Percentiles rank a stretch among this genome's conserved stretches.
Evolutionary conservation across 92 coral and sea anemone genomes (phyloP).

Genomic region (Porites rus): DNA sequence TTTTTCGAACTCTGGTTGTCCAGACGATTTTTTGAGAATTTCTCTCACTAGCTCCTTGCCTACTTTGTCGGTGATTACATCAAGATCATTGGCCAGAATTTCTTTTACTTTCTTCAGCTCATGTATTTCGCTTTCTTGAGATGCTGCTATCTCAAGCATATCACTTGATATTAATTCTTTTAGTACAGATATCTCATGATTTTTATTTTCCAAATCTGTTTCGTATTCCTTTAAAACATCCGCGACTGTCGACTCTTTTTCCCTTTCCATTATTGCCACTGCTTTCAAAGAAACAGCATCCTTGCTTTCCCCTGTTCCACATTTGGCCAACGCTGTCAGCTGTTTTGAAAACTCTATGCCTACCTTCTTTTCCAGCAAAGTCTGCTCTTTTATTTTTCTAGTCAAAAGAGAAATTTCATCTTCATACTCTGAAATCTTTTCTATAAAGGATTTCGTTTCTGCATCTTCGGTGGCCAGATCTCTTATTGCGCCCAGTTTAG

Average conservation of each 20-base stretch:
- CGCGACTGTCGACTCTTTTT: constrained; percentile 41
- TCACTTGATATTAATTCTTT: constrained; percentile 30
- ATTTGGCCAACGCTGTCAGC: constrained; percentile 5
- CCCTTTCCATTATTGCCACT: constrained; percentile 45
- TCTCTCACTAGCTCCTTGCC: constrained; percentile 52
- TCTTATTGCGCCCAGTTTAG: constrained; percentile 51
- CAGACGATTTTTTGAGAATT: constrained; percentile 26
- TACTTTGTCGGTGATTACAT: constrained; percentile 34
- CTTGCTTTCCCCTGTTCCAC: background rate
- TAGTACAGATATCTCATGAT: constrained; percentile 11
- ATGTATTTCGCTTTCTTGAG: constrained; percentile 50
- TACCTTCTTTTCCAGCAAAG: constrained; percentile 42
- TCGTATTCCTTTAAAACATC: constrained; percentile 58
- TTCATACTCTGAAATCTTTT: constrained; percentile 70
- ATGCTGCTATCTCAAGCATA: constrained; percentile 42
- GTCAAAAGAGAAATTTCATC: constrained; percentile 52
- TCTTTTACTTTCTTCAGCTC: constrained; percentile 13
- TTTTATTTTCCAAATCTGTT: constrained; percentile 13
- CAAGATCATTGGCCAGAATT: constrained; percentile 30
- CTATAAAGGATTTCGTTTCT: constrained; percentile 47
- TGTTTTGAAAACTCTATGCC: constrained; percentile 53
- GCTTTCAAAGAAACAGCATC: constrained; percentile 11
- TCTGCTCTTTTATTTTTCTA: constrained; percentile 14
- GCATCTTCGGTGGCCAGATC: constrained; percentile 41
- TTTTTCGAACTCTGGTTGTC: background rate